These are phyloP conservation scores for Standfussiana lucernea DNA, from an alignment of 2,888 invertebrate genomes.

Conservation along the genomic window DNA sequence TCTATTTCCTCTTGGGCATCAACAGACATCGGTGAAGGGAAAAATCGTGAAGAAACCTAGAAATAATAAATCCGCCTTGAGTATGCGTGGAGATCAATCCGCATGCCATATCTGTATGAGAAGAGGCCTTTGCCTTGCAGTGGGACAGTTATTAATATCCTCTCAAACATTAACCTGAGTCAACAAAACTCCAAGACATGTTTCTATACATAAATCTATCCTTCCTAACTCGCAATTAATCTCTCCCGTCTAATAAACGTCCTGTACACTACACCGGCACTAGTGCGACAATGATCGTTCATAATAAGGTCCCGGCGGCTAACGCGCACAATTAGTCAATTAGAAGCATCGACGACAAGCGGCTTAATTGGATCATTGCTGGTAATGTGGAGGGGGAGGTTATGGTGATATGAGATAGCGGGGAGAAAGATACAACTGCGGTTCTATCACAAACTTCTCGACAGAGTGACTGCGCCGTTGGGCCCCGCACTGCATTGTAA, in stretches of 20 bases:
- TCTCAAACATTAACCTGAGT: background rate
- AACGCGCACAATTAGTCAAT: constrained; percentile 58
- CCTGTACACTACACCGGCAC: background rate
- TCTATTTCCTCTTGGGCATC: background rate
- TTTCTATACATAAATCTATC: background rate
- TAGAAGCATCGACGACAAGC: constrained; percentile 42
- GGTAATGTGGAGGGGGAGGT: constrained; percentile 10
- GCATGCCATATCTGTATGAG: background rate
- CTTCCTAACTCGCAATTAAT: background rate
- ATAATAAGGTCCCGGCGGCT: constrained; percentile 38
- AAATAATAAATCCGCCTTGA: background rate
- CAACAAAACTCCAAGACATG: background rate
- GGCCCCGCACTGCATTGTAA: background rate
- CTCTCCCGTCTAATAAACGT: background rate
- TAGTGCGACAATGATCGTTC: constrained; percentile 13
- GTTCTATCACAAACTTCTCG: background rate
- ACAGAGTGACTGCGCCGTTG: background rate
- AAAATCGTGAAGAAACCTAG: background rate
- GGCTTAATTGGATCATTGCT: constrained; percentile 56
- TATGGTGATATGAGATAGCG: constrained; percentile 22
- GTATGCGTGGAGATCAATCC: background rate
- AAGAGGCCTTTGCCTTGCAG: background rate
- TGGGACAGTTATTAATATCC: background rate
- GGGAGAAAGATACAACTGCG: background rate
- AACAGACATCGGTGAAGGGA: background rate